phyloP scores from a whole-genome alignment of 2,797 vertebrate genomes.

The Cichlasoma orientale region DNA sequence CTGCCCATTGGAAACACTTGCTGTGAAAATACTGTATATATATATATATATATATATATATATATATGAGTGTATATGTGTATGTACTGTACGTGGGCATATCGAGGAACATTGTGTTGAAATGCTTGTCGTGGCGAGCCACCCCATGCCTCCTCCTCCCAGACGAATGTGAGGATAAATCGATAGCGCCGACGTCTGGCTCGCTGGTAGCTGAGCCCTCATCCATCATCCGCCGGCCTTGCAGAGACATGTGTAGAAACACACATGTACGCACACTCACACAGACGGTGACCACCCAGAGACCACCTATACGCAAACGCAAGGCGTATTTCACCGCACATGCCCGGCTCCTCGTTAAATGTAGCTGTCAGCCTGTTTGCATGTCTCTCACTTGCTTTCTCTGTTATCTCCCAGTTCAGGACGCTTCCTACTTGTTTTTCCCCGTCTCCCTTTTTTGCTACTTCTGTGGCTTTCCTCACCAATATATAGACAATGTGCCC shows the following conservation, averaged over 20 bases:
- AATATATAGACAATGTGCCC: constrained; percentile 69
- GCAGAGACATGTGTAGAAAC: constrained; percentile 43
- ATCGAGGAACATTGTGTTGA: constrained; percentile 39
- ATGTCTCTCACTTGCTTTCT: constrained; percentile 11
- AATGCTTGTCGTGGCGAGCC: constrained; percentile 19
- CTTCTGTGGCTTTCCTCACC: constrained; percentile 32
- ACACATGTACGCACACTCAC: not conserved
- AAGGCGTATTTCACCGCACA: constrained; percentile 39
- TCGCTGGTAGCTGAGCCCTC: constrained; percentile 59
- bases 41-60: not conserved
- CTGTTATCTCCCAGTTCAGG: not conserved
- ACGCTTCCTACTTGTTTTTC: constrained; percentile 16
- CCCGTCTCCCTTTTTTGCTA: not conserved
- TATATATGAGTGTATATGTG: not conserved
- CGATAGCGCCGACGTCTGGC: constrained; percentile 65
- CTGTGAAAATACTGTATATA: constrained; percentile 2
- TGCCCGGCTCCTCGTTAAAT: not conserved
- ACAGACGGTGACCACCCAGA: constrained; percentile 57
- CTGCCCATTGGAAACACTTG: constrained; percentile 39
- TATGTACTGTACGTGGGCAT: not conserved
- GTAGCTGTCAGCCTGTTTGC: constrained; percentile 19
- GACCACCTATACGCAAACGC: constrained; percentile 42
- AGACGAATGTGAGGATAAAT: constrained; percentile 77
- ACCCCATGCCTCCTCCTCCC: constrained; percentile 30
- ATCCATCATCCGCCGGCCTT: constrained; percentile 73